These are phyloP conservation scores for Miopithecus talapoin DNA, from an alignment of 2,797 vertebrate species.

Conservation along the genomic window DNA sequence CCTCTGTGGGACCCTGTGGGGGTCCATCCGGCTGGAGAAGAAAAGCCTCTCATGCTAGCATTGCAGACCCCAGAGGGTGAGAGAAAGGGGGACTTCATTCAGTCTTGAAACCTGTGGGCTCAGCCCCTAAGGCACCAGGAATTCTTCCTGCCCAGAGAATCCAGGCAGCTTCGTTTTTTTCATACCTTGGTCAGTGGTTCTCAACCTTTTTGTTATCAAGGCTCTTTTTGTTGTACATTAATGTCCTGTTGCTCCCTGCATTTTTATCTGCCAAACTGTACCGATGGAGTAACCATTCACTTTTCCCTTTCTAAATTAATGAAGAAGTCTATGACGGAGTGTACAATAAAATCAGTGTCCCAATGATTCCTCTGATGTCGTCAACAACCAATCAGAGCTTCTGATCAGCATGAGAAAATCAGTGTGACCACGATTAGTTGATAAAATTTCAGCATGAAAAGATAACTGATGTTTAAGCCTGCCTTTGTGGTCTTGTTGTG, in stretches of 20 bases:
- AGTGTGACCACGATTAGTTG: conserved; percentile 35
- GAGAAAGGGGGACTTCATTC: conserved; percentile 70
- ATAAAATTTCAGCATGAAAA: conserved; percentile 62
- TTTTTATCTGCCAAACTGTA: conserved; percentile 56
- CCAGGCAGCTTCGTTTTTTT: background rate
- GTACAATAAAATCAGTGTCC: conserved; percentile 70
- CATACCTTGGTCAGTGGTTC: conserved; percentile 17
- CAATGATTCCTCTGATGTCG: conserved; percentile 49
- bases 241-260: background rate
- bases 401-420: conserved; percentile 49
- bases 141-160: background rate
- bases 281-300: conserved; percentile 7
- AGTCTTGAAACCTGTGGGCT: conserved; percentile 52
- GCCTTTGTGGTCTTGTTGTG: conserved; percentile 67
- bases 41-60: conserved; percentile 72
- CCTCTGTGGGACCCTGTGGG: conserved; percentile 54
- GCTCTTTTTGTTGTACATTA: background rate
- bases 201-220: conserved; percentile 24
- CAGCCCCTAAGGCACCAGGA: background rate
- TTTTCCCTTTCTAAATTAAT: conserved; percentile 65
- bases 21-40: conserved; percentile 57
- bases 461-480: conserved; percentile 53
- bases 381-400: conserved; percentile 63
- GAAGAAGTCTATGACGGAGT: conserved; percentile 36
- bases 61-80: conserved; percentile 80